A percentile compares a stretch with the other conserved stretches of the same genome.
Conservation (phyloP, 2,113 vertebrate species). For the Maccullochella peelii region DNA sequence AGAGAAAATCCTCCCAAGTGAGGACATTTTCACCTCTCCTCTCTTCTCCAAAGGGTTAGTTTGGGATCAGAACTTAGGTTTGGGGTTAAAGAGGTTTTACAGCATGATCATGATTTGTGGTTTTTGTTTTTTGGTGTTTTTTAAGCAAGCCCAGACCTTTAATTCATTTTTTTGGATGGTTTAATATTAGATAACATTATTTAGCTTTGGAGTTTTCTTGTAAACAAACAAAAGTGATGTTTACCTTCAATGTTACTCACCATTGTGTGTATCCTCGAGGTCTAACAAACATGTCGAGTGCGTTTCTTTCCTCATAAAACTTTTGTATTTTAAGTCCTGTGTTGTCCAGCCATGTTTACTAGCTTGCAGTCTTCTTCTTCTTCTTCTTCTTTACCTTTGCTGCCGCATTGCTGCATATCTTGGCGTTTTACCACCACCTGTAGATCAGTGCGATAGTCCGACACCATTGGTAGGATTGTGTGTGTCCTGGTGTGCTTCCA, state of each 20-base stretch:
- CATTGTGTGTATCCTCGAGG: not conserved
- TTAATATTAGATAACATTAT: not conserved
- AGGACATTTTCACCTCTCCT: not conserved
- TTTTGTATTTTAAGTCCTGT: not conserved
- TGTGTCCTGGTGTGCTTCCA: too few species aligned
- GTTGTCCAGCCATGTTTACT: not conserved
- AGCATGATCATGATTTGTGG: not conserved
- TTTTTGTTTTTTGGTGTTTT: conserved; percentile 1
- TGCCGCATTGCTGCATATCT: not conserved
- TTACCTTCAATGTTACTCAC: not conserved
- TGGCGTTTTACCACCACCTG: not conserved
- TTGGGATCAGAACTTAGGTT: not conserved
- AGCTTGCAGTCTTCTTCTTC: not conserved
- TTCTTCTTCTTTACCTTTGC: too few species aligned
- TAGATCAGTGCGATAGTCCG: too few species aligned
- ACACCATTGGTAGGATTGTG: too few species aligned
- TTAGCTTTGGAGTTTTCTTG: not conserved
- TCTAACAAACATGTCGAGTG: not conserved
- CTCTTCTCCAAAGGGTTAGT: not conserved
- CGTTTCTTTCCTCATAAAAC: not conserved
- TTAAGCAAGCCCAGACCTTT: not conserved
- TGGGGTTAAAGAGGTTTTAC: not conserved
- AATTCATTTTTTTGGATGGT: not conserved
- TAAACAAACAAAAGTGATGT: conserved; percentile 12
- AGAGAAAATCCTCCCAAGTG: not conserved